Base-by-base conservation (phyloP, 2,113 vertebrate genomes). In the Coracopsis vasa region DNA sequence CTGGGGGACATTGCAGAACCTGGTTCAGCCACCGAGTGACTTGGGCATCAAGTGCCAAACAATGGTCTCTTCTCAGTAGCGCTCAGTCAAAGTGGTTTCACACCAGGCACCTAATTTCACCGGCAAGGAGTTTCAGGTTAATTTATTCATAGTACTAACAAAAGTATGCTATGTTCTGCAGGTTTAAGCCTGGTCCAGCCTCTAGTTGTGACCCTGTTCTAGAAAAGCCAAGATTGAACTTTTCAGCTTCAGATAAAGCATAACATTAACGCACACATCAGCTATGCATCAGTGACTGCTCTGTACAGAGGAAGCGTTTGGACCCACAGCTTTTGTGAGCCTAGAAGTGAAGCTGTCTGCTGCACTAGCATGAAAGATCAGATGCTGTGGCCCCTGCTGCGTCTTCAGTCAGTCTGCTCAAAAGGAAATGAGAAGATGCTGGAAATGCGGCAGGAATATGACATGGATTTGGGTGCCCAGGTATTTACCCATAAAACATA, bases 1-100 rank as follows among this genome's bases (percentile, higher is more conserved):
- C 1, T 16, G 27, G 16, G 42, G 70, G 14, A 6, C 9, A 9
- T 25, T 0, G 1, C 1, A 3, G 4, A 7, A 29, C 8, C 31
- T 16, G 15, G 14, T 35, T 79, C 70, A 39, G 66, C 21, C 23
- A 14, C 47, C 6, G 1, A 44, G 11, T 16, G 16, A 9, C 48
- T 65, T 65, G 70, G 72, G 18, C 16, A 45, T 6, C 37, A 65
- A 9, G 5, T 62, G 47, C 81, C 86, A 71, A n/a, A 56, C 45
- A 48, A 10, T 1, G 0, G 14, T 23, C 70, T 81, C 56, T 66
- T 54, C 47, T 87, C 78, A 56, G 23, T 60, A 66, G 58, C 28
- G 25, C 19, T 8, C 50, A 33, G 4, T 11, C 31, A 3, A 56
- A 65, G 48, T 4, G 16, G 21, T 70, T 28, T 20, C 50, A 10